These are phyloP conservation scores for Xestoiulus laeticollis DNA, from an alignment of 2,888 invertebrate species.

Conservation along the genomic window DNA sequence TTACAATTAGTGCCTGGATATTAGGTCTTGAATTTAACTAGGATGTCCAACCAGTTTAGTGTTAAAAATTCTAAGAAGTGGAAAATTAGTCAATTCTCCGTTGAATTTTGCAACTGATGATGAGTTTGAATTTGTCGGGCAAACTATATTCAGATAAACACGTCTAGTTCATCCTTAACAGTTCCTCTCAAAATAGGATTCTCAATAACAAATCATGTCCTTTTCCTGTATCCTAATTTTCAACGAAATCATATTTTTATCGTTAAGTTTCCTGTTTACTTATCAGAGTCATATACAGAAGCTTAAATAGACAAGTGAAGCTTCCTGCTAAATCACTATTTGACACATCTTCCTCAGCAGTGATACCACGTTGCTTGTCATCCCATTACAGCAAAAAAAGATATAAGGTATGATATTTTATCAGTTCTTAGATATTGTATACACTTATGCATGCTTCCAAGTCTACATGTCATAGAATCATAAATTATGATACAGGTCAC, in stretches of 20 bases:
- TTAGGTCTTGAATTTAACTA: neutral
- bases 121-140: neutral
- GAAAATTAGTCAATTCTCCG: neutral
- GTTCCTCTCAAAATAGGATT: neutral
- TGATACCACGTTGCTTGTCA: neutral
- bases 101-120: neutral
- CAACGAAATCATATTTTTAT: neutral
- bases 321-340: neutral
- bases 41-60: neutral
- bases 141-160: neutral
- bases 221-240: neutral
- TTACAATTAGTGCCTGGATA: neutral
- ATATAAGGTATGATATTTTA: neutral
- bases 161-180: neutral
- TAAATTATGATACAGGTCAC: too few species aligned
- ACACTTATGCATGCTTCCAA: too few species aligned
- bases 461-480: too few species aligned
- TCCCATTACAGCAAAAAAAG: neutral
- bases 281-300: neutral
- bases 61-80: neutral
- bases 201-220: neutral
- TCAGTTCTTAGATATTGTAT: neutral
- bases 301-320: neutral
- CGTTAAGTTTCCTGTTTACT: neutral
- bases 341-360: neutral